phyloP scores from a whole-genome alignment of 2,113 vertebrate species.

The Galeopterus variegatus region DNA sequence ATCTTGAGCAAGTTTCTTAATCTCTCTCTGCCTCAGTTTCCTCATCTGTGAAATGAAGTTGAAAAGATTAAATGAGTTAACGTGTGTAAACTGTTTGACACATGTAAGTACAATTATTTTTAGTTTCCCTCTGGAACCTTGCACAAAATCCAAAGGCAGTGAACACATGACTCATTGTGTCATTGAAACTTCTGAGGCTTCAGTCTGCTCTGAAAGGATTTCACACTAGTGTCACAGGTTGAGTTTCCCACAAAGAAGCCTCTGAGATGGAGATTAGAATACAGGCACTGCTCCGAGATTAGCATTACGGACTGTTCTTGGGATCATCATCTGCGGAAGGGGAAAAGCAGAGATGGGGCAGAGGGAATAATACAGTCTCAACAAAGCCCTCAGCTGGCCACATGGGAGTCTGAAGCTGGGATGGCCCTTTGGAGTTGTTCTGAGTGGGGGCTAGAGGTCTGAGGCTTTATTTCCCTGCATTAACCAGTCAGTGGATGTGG shows the following conservation, averaged over 20 bases:
- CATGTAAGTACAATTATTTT: not conserved
- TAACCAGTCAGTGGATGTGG: too few relatives aligned
- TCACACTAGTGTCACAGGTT: not conserved
- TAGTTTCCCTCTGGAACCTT: not conserved
- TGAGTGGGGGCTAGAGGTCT: not conserved
- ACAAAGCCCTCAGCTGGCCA: not conserved
- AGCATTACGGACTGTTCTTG: not conserved
- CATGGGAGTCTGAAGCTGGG: not conserved
- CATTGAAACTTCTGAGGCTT: not conserved
- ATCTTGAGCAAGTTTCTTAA: not conserved
- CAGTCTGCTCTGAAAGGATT: not conserved
- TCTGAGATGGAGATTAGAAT: not conserved
- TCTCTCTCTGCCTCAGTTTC: not conserved
- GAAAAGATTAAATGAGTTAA: slow-evolving; percentile 27
- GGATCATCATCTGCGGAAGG: not conserved
- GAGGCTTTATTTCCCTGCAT: not conserved
- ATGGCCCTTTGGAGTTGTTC: not conserved
- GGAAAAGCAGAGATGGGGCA: not conserved
- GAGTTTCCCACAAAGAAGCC: not conserved
- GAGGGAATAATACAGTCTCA: not conserved
- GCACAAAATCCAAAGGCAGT: not conserved
- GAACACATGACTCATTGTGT: not conserved
- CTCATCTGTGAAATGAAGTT: not conserved
- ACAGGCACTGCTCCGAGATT: not conserved
- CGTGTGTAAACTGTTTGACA: not conserved